These are phyloP conservation scores for Percina caprodes DNA, from an alignment of 2,113 vertebrate species.

Conservation along the genomic window DNA sequence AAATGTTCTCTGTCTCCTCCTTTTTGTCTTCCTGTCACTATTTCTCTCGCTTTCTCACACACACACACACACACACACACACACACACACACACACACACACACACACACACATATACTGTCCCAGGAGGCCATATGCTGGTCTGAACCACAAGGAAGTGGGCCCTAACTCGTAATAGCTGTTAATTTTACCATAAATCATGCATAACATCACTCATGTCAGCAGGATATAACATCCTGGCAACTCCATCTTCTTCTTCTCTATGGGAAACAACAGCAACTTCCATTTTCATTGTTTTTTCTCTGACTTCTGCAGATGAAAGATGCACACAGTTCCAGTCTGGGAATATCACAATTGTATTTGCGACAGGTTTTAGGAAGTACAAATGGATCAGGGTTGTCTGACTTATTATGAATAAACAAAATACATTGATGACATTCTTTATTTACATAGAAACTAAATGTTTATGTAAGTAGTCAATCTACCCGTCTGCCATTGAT, in stretches of 20 bases:
- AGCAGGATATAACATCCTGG: slow-evolving; percentile 58
- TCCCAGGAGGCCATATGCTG: slow-evolving; percentile 52
- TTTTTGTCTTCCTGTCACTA: slow-evolving; percentile 45
- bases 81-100: slow-evolving; percentile 28
- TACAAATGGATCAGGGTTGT: neutral
- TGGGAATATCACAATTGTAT: neutral
- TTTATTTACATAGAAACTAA: too few relatives aligned
- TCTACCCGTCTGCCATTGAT: neutral
- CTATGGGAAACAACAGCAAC: slow-evolving; percentile 13
- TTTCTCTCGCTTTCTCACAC: neutral
- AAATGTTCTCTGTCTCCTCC: slow-evolving; percentile 49
- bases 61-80: neutral
- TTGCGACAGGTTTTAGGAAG: neutral
- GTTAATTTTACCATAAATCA: slow-evolving; percentile 78
- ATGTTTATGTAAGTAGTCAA: neutral
- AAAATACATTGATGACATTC: neutral
- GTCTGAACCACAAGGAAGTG: slow-evolving; percentile 35
- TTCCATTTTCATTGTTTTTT: slow-evolving; percentile 15
- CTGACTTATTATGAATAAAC: neutral
- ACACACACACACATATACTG: slow-evolving; percentile 22
- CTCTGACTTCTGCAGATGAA: slow-evolving; percentile 19
- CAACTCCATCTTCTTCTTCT: slow-evolving; percentile 42
- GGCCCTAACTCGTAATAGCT: slow-evolving; percentile 64
- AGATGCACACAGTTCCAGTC: neutral
- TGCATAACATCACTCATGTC: slow-evolving; percentile 76